A percentile compares a stretch with the other conserved stretches of the same genome.
These are phyloP conservation scores for Eurystomus gularis DNA, from an alignment of 2,113 vertebrate species.

Conservation along the genomic window DNA sequence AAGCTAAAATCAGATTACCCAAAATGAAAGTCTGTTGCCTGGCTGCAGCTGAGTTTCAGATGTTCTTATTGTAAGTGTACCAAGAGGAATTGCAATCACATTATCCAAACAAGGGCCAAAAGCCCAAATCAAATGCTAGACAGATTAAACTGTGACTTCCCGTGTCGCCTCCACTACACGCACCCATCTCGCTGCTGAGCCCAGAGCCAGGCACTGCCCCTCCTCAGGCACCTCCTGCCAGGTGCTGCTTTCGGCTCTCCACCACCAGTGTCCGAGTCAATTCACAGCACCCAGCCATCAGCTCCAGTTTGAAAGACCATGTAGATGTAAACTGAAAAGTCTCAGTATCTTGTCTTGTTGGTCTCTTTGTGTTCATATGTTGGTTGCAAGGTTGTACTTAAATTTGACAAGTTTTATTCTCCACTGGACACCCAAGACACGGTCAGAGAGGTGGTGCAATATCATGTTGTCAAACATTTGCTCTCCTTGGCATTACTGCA, in stretches of 20 bases:
- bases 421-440: background rate
- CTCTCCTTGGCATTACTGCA: constrained; percentile 1
- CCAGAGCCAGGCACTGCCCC: background rate
- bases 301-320: background rate
- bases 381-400: background rate
- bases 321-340: background rate
- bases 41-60: constrained; percentile 16
- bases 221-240: background rate
- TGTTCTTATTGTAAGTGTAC: constrained; percentile 4
- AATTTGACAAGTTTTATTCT: background rate
- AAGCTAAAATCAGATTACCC: constrained; percentile 49
- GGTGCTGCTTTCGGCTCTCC: background rate
- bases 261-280: background rate
- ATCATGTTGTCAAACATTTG: constrained; percentile 4
- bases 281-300: background rate
- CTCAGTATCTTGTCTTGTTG: rapidly evolving
- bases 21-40: constrained; percentile 39
- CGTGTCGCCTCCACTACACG: rapidly evolving
- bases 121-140: constrained; percentile 40
- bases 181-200: background rate
- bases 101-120: constrained; percentile 26
- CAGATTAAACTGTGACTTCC: background rate
- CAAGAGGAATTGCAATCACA: background rate
- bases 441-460: background rate
- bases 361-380: background rate